Evolutionary conservation across 2,113 vertebrate species (phyloP), one percentile per base, ranked within the genome.

Genomic region (Osmerus eperlanus): DNA sequence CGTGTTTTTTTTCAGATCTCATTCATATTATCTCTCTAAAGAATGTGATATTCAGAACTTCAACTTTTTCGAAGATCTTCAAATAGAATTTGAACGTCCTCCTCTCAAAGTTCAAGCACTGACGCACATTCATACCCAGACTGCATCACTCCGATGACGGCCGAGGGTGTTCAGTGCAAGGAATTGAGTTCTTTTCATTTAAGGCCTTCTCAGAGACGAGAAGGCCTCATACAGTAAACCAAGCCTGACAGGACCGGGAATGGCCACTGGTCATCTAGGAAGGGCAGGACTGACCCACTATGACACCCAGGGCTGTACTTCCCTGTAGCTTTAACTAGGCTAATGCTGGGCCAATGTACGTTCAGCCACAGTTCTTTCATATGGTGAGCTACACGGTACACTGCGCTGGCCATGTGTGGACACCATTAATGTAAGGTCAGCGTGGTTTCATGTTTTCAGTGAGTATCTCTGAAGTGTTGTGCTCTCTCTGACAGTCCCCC

Each of bases 81-180:
- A 36, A 36, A 36, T 36, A 36, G 5, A 36, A 16, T 6, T 54
- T 11, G 54, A 68, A 41, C 21, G 14, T 75, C 29, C 36, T 47
- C 60, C 68, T 69, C 25, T 51, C 56, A 51, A 8, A 41, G 66
- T 72, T 36, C 32, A 8, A 36, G 32, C 32, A 59, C 51, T 13
- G n/a, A 65, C 36, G 32, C 29, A 15, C 51, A 71, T 58, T 73
- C 25, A 28, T 28, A 47, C 65, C 68, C 64, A 29, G 1, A 21
- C 51, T 75, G 67, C 83, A 87, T 84, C 81, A 84, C 71, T 73
- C 65, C 41, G 65, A 18, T 52, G 25, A 53, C 78, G 68, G 32
- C 21, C 36, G 53, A 51, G 78, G 78, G 15, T 70, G 68, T 68
- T 28, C 56, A 3, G n/a, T 64, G 65, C 62, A 66, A 28, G 61